Base-by-base conservation (phyloP, 2,888 invertebrate genomes). In the Lathronympha strigana region DNA sequence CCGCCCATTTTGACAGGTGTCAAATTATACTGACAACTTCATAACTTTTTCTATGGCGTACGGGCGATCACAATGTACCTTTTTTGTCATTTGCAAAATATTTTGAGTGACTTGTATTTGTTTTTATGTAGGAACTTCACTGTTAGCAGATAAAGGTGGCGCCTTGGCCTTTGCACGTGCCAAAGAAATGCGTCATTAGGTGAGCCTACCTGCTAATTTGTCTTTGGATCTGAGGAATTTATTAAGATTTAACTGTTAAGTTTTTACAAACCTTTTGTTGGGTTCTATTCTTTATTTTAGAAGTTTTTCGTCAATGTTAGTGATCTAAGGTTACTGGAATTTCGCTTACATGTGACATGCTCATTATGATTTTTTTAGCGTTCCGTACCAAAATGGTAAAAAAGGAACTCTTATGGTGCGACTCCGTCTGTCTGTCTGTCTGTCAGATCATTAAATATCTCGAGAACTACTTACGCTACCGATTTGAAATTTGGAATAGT, bases 1-100 rank as follows among this genome's bases (percentile, higher is more conserved):
- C 79, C 84, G 84, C 84, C 84, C 78, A 78, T 78, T 79, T 78
- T 86, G 88, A 88, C 90, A 88, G 86, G 85, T 89, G 90, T 89
- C 90, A 88, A 84, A 88, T 83, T 82, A 87, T 78, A 75, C 74
- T 84, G 87, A 90, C 86, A 83, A 75, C 84, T 88, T 70, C 76
- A 84, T 86, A 78, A 73, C 76, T 73, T 72, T 81, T 78, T 80
- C 78, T 75, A 71, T 51, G 43, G 45, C 36, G 43, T n/a, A 23
- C 21, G 28, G 63, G 36, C 63, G 63, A 64, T 58, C 68, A 73
- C 75, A 73, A 74, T 69, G 64, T 60, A 38, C n/a, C 8, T 50
- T 68, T 70, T 70, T 71, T 68, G 61, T 36, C 58, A 61, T 40
- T 63, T 58, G 64, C 68, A 60, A 67, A 55, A 55, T 67, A 67